phyloP scores from a whole-genome alignment of 2,888 invertebrate species.

The Pseudococcus viburni region DNA sequence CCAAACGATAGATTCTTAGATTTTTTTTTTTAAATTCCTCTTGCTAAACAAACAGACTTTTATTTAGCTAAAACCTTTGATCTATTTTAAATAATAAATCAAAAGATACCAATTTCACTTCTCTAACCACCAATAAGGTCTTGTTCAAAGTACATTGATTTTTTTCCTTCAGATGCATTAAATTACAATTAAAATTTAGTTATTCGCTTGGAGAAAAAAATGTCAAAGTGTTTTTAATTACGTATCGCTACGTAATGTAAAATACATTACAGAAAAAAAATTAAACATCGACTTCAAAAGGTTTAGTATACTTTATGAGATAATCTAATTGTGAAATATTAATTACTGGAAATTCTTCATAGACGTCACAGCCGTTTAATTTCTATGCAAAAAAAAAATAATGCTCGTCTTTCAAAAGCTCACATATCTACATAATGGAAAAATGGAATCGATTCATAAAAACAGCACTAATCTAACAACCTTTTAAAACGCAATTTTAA shows the following conservation, averaged over 20 bases:
- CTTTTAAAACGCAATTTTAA: slow-evolving; percentile 45
- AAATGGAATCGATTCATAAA: background rate
- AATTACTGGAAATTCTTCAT: background rate
- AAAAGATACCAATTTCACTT: background rate
- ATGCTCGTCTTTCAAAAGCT: background rate
- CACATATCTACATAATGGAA: background rate
- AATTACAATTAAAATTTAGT: slow-evolving; percentile 17
- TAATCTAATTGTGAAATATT: background rate
- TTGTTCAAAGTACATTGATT: background rate
- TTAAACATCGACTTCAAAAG: slow-evolving; percentile 2
- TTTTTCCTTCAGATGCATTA: background rate
- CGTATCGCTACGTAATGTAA: background rate
- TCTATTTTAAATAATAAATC: background rate
- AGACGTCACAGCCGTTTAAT: background rate
- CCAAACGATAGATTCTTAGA: too few species aligned
- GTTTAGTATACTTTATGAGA: background rate
- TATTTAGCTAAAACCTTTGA: too few species aligned
- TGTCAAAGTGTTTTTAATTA: background rate
- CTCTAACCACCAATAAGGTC: background rate
- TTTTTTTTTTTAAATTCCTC: too few species aligned
- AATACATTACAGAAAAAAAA: background rate
- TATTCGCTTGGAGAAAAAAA: background rate
- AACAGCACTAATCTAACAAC: background rate
- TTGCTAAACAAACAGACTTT: too few species aligned
- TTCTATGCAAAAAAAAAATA: background rate